phyloP scores from a whole-genome alignment of 2,113 vertebrate species.

The Athene cunicularia region DNA sequence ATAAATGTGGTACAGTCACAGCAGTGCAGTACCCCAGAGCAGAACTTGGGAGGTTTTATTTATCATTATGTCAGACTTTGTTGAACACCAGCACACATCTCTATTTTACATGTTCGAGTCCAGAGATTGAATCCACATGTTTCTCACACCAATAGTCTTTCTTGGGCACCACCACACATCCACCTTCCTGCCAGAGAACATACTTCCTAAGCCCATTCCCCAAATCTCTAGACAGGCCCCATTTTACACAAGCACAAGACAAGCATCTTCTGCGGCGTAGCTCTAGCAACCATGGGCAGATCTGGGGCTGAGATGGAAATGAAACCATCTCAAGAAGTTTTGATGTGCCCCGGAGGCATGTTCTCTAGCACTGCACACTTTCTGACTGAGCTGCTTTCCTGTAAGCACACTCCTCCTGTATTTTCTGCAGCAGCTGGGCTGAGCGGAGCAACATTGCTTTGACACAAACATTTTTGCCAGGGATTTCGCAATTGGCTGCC shows the following conservation, averaged over 20 bases:
- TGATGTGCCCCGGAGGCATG: not conserved
- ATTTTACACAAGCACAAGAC: not conserved
- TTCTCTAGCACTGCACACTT: fast-evolving
- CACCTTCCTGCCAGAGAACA: not conserved
- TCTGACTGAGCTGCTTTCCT: not conserved
- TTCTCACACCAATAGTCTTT: not conserved
- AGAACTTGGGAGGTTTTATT: not conserved
- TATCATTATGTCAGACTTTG: fast-evolving
- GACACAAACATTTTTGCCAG: slow-evolving; percentile 40
- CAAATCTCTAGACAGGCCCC: not conserved
- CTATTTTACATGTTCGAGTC: fast-evolving
- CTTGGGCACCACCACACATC: not conserved
- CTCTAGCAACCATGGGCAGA: not conserved
- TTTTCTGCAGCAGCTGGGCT: slow-evolving; percentile 2
- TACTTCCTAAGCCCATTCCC: not conserved
- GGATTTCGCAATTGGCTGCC: slow-evolving; percentile 38
- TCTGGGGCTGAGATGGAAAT: not conserved
- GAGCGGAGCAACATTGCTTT: not conserved
- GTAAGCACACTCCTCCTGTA: not conserved
- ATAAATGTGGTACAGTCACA: not conserved
- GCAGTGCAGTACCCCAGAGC: not conserved
- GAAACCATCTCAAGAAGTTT: fast-evolving
- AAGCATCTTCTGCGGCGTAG: not conserved
- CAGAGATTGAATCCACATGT: not conserved
- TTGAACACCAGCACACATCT: not conserved